Evolutionary conservation across 30 jellyfish, hydroid and myxozoan species (phyloP), one percentile per base, ranked within the genome.

Genomic region (Morbakka virulenta): DNA sequence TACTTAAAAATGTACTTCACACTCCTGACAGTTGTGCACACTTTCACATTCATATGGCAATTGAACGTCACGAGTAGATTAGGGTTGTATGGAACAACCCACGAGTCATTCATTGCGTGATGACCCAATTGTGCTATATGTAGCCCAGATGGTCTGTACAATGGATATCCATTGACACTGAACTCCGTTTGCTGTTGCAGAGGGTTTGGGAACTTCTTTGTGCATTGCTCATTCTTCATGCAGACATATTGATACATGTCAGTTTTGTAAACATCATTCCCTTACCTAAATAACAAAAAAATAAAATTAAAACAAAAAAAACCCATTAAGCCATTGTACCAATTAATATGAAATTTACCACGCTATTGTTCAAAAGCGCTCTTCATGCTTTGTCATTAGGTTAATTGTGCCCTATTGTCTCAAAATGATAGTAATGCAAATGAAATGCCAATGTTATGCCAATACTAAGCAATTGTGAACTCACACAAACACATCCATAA

Each of bases 41-140:
- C 78, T 62, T 86, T 91, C 53, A 79, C 76, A 66, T 86, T 80
- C 3, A 86, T 86, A 70, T 86, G 95, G 49, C 91, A 80, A 52
- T 85, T 36, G 64, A 52, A 81, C 49, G 80, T 81, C 51, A 48
- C 29, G 11, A 72, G 64, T 4, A 79, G 80, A 23, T 35, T n/a
- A n/a, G 93, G 95, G 61, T 87, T 81, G 67, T 87, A 50, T 22
- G 96, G 96, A 2, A 81, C 86, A 29, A 85, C 82, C 94, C 86
- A 85, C 27, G 91, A 50, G 51, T 66, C 82, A 80, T 86, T 63
- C 24, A 86, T 62, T 0, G 64, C 52, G 64, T 52, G 86, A 22
- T 74, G 67, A 2, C 30, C 62, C 9, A 74, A 50, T 0, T 74
- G 77, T 23, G 78, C 78, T 32, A 20, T 28, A 36, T 72, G 82